Evolutionary conservation across 2,113 vertebrate species (phyloP).

Genomic region (Xyliphius kryptos): DNA sequence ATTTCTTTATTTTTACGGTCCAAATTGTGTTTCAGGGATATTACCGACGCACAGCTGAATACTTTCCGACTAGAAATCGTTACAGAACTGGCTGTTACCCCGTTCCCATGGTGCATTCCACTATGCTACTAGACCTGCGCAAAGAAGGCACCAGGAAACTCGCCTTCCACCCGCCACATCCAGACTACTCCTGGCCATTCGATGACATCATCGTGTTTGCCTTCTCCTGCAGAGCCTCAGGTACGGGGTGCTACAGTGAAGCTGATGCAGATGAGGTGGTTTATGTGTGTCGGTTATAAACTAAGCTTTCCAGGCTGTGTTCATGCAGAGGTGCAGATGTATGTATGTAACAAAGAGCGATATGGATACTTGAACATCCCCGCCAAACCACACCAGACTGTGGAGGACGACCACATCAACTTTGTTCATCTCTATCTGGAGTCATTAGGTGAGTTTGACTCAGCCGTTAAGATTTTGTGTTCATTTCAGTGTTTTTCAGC

Average conservation of each 20-base stretch:
- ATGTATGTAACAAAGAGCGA: slow-evolving; percentile 80
- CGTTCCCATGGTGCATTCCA: slow-evolving; percentile 91
- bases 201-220: slow-evolving; percentile 95
- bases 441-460: slow-evolving; percentile 74
- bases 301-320: too few species aligned
- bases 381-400: slow-evolving; percentile 72
- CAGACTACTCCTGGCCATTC: slow-evolving; percentile 89
- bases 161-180: slow-evolving; percentile 85
- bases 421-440: slow-evolving; percentile 85
- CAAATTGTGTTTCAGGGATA: too few species aligned
- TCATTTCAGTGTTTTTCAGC: too few species aligned
- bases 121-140: slow-evolving; percentile 78
- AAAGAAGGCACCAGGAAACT: slow-evolving; percentile 70
- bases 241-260: too few species aligned
- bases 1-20: too few species aligned
- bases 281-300: not conserved
- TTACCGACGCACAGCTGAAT: slow-evolving; percentile 87
- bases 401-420: slow-evolving; percentile 82
- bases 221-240: slow-evolving; percentile 79
- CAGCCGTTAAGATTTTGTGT: too few species aligned
- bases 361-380: slow-evolving; percentile 88
- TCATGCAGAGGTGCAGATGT: slow-evolving; percentile 77
- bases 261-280: too few species aligned
- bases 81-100: slow-evolving; percentile 77
- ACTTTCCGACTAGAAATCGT: slow-evolving; percentile 90